Percentiles rank a stretch among this genome's conserved stretches.
Conservation (phyloP, 2,113 vertebrate genomes). For the Callaeas wilsoni region DNA sequence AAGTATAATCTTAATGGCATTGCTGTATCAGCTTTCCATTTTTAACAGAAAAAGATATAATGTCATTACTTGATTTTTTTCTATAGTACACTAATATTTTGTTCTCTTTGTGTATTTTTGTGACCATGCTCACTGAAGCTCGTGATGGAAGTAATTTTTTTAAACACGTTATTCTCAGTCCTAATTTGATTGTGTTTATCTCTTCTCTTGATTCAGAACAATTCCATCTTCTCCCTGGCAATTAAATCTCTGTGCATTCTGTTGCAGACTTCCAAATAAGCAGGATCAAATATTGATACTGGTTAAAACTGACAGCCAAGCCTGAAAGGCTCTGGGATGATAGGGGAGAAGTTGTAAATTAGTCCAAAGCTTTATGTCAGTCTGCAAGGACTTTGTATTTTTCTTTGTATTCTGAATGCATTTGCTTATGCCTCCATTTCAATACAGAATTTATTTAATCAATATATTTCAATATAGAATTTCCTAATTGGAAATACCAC, state of each 20-base stretch:
- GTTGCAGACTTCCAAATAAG: neutral
- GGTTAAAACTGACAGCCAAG: neutral
- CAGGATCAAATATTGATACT: neutral
- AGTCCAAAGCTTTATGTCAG: neutral
- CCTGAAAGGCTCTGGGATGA: neutral
- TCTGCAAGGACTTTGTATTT: neutral
- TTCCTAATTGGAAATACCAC: neutral
- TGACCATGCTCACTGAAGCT: neutral
- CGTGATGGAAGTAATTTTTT: neutral
- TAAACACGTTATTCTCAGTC: neutral
- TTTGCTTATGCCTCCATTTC: neutral
- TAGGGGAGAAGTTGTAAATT: neutral
- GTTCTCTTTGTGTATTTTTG: neutral
- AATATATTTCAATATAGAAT: too few relatives aligned
- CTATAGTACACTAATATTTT: neutral
- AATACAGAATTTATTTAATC: too few relatives aligned
- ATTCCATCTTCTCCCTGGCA: neutral
- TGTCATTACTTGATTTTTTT: neutral
- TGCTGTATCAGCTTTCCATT: neutral
- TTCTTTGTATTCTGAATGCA: neutral
- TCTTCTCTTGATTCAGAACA: neutral
- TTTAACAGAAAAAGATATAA: neutral
- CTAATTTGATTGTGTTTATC: neutral
- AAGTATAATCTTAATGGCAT: neutral
- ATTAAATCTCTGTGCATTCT: neutral